A percentile compares a stretch with the other conserved stretches of the same genome.
These are phyloP conservation scores for Sprattus sprattus DNA, from an alignment of 2,113 vertebrate genomes.

Conservation along the genomic window DNA sequence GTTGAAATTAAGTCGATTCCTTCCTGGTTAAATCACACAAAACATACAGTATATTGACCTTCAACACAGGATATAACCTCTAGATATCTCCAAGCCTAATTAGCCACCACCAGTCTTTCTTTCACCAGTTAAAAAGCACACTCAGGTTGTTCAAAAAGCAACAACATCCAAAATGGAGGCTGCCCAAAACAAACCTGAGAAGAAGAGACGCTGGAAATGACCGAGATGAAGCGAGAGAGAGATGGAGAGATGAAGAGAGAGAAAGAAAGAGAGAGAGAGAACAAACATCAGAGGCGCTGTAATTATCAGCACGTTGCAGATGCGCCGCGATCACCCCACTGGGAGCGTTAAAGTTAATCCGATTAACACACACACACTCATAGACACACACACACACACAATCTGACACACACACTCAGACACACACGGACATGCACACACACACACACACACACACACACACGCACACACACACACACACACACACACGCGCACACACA, in stretches of 20 bases:
- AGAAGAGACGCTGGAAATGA: neutral
- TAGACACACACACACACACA: no score
- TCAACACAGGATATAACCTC: neutral
- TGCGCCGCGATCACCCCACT: slow-evolving; percentile 65
- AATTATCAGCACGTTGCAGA: slow-evolving; percentile 74
- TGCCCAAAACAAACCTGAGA: neutral
- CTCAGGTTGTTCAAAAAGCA: neutral
- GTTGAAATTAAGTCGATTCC: neutral
- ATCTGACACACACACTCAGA: no score
- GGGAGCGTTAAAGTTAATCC: slow-evolving; percentile 73
- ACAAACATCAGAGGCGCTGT: slow-evolving; percentile 63
- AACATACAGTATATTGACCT: neutral
- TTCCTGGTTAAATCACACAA: neutral
- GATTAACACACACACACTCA: no score
- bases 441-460: no score
- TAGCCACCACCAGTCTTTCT: neutral
- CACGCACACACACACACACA: no score
- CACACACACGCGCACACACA: no score
- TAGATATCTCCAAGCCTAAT: neutral
- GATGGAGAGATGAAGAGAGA: neutral
- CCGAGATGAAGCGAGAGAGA: neutral
- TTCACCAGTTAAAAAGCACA: neutral
- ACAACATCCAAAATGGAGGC: neutral
- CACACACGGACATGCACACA: no score
- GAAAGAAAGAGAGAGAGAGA: slow-evolving; percentile 5